A percentile compares a stretch with the other conserved stretches of the same genome.
Evolutionary conservation across 2,888 invertebrate genomes (phyloP).

Genomic region (Junonia oenone): DNA sequence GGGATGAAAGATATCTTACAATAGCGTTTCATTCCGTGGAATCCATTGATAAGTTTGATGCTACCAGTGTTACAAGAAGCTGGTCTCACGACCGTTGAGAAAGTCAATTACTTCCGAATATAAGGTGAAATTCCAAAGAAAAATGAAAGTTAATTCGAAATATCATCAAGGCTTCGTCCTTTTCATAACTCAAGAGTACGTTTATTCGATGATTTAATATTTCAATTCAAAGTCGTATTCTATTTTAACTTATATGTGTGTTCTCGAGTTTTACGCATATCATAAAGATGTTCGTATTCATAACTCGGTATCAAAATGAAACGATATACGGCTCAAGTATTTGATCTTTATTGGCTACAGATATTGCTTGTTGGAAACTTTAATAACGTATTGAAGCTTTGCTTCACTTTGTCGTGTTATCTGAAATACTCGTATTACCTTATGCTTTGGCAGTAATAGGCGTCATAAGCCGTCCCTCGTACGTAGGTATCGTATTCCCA

Average conservation of each 20-base stretch:
- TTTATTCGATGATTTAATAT: not conserved
- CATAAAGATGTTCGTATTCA: too few species aligned
- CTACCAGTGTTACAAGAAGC: slow-evolving; percentile 75
- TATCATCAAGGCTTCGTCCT: slow-evolving; percentile 12
- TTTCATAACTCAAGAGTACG: slow-evolving; percentile 1
- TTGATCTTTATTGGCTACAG: not conserved
- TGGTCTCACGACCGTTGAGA: slow-evolving; percentile 64
- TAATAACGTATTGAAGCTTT: not conserved
- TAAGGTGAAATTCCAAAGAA: slow-evolving; percentile 33
- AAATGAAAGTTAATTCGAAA: slow-evolving; percentile 36
- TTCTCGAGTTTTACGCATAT: too few species aligned
- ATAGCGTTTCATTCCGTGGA: slow-evolving; percentile 74
- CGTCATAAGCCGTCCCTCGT: not conserved
- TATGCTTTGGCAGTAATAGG: not conserved
- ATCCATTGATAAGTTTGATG: slow-evolving; percentile 76
- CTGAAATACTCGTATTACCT: not conserved
- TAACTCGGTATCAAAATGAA: not conserved
- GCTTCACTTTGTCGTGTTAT: not conserved
- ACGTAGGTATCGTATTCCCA: not conserved
- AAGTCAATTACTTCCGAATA: slow-evolving; percentile 48
- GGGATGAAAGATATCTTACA: slow-evolving; percentile 67
- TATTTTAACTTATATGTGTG: too few species aligned
- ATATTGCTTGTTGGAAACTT: not conserved
- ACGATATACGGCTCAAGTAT: not conserved
- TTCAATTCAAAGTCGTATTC: not conserved